Evolutionary conservation across 2,888 invertebrate species (phyloP), one percentile per base, ranked within the genome.

Genomic region (Achlya flavicornis): DNA sequence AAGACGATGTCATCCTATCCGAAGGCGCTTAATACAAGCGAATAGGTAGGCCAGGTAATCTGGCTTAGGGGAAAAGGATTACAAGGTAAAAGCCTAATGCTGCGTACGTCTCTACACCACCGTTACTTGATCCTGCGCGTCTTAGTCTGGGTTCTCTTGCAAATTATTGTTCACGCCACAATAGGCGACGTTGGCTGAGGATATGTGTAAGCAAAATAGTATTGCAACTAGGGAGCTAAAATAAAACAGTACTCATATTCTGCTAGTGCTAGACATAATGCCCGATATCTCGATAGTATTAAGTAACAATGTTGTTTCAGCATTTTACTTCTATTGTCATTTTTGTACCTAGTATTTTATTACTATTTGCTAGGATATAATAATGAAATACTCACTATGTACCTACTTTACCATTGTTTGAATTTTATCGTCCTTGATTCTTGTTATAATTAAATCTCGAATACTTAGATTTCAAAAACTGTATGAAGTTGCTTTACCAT

Each of bases 41-140:
- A 84, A 84, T 85, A 86, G 86, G 86, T 82, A 84, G 83, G 86
- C 87, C 86, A 83, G 79, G 86, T 91, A 91, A 92, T 90, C 90
- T 90, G 83, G 89, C 89, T 90, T 89, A 87, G 84, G 79, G 83
- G 83, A 79, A 76, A 83, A 80, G 89, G 91, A 90, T 91, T 91
- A 91, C 85, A 80, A 60, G 75, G 79, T 84, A 85, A 85, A 88
- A 85, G 87, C 88, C 84, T 90, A 87, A 90, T 86, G 86, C 85
- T 78, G 77, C 81, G 79, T 78, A 78, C 76, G 77, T 77, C 76
- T 77, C 76, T 78, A 83, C 82, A 79, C 82, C 79, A 74, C 80
- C 85, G 87, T 86, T 86, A 87, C 83, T 84, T 88, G 86, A 90
- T 89, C 86, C 76, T 81, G 75, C 75, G 78, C 77, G 79, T 81